A percentile compares a stretch with the other conserved stretches of the same genome.
Conservation (phyloP, 1,140 invertebrate species). For the Leptinotarsa texana region DNA sequence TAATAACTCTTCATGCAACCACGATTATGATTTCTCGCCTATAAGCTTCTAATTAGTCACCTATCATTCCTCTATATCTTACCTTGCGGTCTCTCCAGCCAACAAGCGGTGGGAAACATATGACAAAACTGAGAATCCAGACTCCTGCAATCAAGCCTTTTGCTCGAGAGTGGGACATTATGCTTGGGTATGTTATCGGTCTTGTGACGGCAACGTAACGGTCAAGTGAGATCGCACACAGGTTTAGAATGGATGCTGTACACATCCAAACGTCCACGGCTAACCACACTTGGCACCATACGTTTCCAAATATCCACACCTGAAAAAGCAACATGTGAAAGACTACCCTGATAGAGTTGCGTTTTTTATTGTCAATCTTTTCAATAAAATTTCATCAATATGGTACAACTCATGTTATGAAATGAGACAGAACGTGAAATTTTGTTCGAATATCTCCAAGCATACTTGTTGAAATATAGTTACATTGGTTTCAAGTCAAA, state of each 20-base stretch:
- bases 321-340: constrained; percentile 56
- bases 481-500: no score
- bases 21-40: no score
- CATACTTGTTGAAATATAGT: no score
- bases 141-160: constrained; percentile 86
- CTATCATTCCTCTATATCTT: constrained; percentile 30
- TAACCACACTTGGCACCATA: constrained; percentile 91
- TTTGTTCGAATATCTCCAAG: no score
- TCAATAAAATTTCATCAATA: no score
- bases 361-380: no score
- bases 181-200: constrained; percentile 89
- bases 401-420: no score
- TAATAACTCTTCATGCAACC: no score
- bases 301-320: constrained; percentile 90
- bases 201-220: constrained; percentile 93
- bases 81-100: constrained; percentile 89
- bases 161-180: constrained; percentile 87
- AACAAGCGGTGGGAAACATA: constrained; percentile 94
- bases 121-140: constrained; percentile 94
- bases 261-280: constrained; percentile 96
- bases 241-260: constrained; percentile 92
- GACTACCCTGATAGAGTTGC: no score
- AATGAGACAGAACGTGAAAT: no score
- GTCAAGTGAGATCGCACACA: constrained; percentile 90
- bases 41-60: no score